Percentiles rank a stretch among this genome's conserved stretches.
Conservation (phyloP, 2,113 vertebrate genomes). For the Galbula dea region DNA sequence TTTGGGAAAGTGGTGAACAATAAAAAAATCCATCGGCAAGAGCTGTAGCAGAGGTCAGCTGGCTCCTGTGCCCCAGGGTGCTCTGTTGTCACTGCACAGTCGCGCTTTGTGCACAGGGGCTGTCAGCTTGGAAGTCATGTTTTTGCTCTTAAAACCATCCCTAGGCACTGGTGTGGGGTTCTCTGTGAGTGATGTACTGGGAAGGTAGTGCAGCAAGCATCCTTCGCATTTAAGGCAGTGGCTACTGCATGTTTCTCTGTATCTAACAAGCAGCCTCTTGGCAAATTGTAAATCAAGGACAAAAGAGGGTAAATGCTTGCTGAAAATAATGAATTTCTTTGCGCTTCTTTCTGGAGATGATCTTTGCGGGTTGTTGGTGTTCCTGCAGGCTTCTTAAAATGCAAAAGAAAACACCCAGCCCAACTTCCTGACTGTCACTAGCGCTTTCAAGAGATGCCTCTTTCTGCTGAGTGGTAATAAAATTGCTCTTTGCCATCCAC, state of each 20-base stretch:
- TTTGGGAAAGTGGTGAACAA: constrained; percentile 29
- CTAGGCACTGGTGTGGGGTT: neutral
- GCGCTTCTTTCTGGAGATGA: neutral
- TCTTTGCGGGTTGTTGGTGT: neutral
- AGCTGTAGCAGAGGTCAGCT: constrained; percentile 56
- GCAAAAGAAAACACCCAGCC: constrained; percentile 15
- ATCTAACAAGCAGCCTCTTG: neutral
- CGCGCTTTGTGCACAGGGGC: neutral
- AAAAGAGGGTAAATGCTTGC: neutral
- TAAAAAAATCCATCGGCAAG: neutral
- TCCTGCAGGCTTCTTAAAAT: constrained; percentile 31
- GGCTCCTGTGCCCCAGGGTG: constrained; percentile 55
- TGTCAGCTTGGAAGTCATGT: constrained; percentile 43
- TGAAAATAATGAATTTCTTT: neutral
- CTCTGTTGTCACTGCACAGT: constrained; percentile 29
- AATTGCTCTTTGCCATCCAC: neutral
- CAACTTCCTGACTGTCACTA: constrained; percentile 37
- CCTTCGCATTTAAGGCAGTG: neutral
- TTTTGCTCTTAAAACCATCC: constrained; percentile 43
- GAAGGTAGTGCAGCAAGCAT: neutral
- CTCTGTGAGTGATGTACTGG: neutral
- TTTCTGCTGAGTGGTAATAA: neutral
- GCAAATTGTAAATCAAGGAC: constrained; percentile 6
- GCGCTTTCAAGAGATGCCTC: neutral
- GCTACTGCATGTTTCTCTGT: neutral